Evolutionary conservation across 2,797 vertebrate species (phyloP).

Genomic region (Thunnus albacares): DNA sequence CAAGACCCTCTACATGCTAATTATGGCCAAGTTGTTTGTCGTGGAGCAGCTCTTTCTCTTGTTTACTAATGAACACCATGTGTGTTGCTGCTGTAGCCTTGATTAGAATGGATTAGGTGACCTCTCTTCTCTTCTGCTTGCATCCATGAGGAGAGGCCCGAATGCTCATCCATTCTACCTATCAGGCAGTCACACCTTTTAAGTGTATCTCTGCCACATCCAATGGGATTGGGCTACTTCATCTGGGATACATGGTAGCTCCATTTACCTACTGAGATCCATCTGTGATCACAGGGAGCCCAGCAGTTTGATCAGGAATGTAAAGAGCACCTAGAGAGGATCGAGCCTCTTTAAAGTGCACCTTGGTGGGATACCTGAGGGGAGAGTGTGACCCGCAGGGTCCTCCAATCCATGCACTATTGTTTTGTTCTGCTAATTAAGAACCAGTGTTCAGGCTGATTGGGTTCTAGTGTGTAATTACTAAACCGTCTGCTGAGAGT

Average conservation of each 20-base stretch:
- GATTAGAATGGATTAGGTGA: constrained; percentile 86
- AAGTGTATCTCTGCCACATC: constrained; percentile 63
- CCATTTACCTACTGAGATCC: constrained; percentile 61
- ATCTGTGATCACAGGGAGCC: constrained; percentile 64
- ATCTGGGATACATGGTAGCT: constrained; percentile 29
- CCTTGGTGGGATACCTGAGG: constrained; percentile 71
- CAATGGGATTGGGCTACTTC: constrained; percentile 57
- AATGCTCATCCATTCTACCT: constrained; percentile 63
- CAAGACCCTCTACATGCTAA: constrained; percentile 81
- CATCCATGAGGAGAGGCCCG: constrained; percentile 57
- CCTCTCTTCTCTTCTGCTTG: constrained; percentile 68
- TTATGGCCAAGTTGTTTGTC: constrained; percentile 78
- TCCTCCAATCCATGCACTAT: constrained; percentile 81
- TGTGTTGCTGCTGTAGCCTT: constrained; percentile 77
- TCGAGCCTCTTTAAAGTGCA: constrained; percentile 62
- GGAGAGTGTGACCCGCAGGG: constrained; percentile 76
- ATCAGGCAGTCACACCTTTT: constrained; percentile 60
- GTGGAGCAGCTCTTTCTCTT: constrained; percentile 72
- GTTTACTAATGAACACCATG: constrained; percentile 86
- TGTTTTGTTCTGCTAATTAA: constrained; percentile 89
- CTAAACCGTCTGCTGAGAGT: constrained; percentile 84
- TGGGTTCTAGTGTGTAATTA: constrained; percentile 90
- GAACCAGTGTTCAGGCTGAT: constrained; percentile 87
- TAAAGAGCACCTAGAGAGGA: constrained; percentile 46
- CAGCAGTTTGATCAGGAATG: constrained; percentile 27